Percentiles rank a stretch among this genome's conserved stretches.
Conservation (phyloP, 1,140 invertebrate species). For the Riptortus pedestris region DNA sequence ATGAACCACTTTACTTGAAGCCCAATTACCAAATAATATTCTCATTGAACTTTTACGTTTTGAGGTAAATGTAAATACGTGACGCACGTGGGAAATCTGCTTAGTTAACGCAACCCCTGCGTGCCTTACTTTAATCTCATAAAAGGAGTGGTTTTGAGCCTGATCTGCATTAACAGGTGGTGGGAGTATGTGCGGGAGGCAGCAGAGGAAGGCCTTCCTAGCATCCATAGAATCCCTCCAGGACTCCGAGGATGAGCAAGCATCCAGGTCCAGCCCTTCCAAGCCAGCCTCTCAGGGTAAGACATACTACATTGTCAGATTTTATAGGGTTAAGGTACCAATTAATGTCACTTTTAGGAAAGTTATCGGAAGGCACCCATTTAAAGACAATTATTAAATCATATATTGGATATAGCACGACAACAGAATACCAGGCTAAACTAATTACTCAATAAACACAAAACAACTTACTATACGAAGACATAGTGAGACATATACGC, state of each 20-base stretch:
- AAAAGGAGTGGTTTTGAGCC: too few species aligned
- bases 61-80: too few species aligned
- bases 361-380: neutral
- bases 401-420: neutral
- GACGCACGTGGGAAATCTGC: too few species aligned
- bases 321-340: constrained; percentile 2
- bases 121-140: too few species aligned
- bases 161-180: neutral
- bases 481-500: too few species aligned
- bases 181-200: neutral
- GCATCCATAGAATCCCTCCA: constrained; percentile 69
- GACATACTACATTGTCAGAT: constrained; percentile 17
- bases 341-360: neutral
- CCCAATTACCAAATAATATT: too few species aligned
- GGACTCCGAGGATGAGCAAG: constrained; percentile 42
- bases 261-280: constrained; percentile 5
- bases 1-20: too few species aligned
- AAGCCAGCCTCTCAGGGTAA: constrained; percentile 40
- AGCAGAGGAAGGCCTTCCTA: constrained; percentile 52
- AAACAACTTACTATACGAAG: too few species aligned
- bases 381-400: too few species aligned
- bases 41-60: too few species aligned
- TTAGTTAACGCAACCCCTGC: too few species aligned
- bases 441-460: too few species aligned
- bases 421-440: neutral